phyloP scores from a whole-genome alignment of 2,797 vertebrate genomes.

The Danio choprae region DNA sequence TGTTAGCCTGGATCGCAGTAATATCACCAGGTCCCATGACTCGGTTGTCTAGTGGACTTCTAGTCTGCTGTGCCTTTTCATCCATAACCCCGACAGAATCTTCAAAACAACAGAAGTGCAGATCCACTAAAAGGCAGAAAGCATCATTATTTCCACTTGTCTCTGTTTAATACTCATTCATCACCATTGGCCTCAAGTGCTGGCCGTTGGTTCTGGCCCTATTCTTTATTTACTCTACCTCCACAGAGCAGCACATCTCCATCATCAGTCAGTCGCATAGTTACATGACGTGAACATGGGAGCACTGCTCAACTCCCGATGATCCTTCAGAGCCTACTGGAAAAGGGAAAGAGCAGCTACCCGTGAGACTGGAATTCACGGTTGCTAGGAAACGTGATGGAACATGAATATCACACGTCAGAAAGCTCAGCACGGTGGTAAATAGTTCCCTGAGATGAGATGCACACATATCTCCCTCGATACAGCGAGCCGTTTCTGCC shows the following conservation, averaged over 20 bases:
- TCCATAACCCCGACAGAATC: not conserved
- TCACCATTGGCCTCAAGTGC: not conserved
- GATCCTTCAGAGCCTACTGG: constrained; percentile 45
- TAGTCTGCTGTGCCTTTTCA: constrained; percentile 10
- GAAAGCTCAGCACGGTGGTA: constrained; percentile 33
- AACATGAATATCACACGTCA: constrained; percentile 47
- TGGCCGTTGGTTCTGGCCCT: not conserved
- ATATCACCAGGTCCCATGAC: constrained; percentile 43
- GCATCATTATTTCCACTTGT: not conserved
- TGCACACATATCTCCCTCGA: constrained; percentile 36
- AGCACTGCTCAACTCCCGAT: constrained; percentile 32
- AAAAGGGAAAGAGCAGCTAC: constrained; percentile 49
- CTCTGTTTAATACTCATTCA: not conserved
- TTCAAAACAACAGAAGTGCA: too few species aligned
- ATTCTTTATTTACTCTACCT: not conserved
- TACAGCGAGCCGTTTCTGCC: constrained; percentile 22
- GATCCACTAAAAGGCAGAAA: too few species aligned
- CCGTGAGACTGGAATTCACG: constrained; percentile 50
- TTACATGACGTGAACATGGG: constrained; percentile 44
- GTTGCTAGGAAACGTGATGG: constrained; percentile 57
- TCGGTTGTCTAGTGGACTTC: constrained; percentile 24
- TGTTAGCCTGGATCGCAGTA: constrained; percentile 55
- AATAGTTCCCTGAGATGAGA: constrained; percentile 40
- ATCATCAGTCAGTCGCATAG: constrained; percentile 2
- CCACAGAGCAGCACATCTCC: not conserved